Base-by-base conservation (phyloP, 2,797 vertebrate species). In the Aulostomus chinensis region DNA sequence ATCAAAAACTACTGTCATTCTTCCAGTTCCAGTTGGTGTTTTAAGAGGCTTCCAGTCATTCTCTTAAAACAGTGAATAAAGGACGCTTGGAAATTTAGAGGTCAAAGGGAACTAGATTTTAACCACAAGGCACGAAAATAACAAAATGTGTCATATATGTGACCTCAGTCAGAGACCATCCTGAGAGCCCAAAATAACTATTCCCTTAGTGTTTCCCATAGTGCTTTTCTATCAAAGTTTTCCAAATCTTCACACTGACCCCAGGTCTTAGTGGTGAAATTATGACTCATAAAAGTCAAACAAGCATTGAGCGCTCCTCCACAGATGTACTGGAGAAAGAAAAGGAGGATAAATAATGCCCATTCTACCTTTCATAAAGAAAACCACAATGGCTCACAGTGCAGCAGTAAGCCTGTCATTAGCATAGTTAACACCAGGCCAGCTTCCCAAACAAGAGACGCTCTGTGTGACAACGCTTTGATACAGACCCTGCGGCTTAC, bases 391-490 rank as follows among this genome's bases (percentile, higher is more conserved):
- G 73, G 58, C 70, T 54, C 73, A 59, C 58, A 76, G 78, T 81
- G 68, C 46, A 70, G 74, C 64, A 54, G 62, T 72, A 51, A 81
- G 76, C 73, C 56, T 14, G 39, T 73, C 82, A 85, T 88, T 85
- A 85, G 80, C 79, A 86, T 78, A 84, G 84, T 79, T 83, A 84
- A 86, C 82, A 70, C 54, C 55, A 64, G 68, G 75, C 73, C 83
- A 81, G 72, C 43, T 25, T 37, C 55, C 55, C 60, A 69, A 76
- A 87, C 83, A 89, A 87, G 80, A 83, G 86, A 1, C 24, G 37
- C 81, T 80, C 74, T 89, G 81, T 89, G 79, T 69, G 76, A 79
- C 58, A 14, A 38, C 29, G 65, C 84, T 79, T 84, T 86, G 83
- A 87, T 84, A 84, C 78, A 13, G 71, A 82, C 64, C 67, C 73